phyloP scores from a whole-genome alignment of 2,888 invertebrate species.

The Pollenia griseotomentosa region DNA sequence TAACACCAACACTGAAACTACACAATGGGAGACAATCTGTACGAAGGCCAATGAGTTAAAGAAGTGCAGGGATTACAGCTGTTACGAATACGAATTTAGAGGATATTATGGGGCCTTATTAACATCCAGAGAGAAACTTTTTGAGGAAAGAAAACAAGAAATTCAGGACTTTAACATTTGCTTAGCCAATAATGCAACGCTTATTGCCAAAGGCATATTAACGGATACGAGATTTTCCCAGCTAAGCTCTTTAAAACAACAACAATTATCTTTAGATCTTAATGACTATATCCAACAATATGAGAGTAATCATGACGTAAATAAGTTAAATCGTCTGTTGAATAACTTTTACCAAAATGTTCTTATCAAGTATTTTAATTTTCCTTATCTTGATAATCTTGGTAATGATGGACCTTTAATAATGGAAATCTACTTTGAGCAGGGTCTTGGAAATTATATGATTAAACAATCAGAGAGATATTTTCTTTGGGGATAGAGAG shows the following conservation, averaged over 20 bases:
- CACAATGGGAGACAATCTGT: no score
- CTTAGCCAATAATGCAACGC: not conserved
- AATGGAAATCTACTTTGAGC: no score
- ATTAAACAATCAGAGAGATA: no score
- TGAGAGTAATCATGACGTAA: not conserved
- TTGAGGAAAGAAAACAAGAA: not conserved
- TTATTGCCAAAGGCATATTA: not conserved
- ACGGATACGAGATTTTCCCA: not conserved
- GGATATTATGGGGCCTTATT: no score
- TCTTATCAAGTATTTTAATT: not conserved
- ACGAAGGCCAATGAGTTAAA: no score
- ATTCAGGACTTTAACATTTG: not conserved
- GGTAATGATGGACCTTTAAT: no score
- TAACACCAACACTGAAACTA: no score
- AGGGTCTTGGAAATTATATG: no score
- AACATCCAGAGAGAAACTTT: constrained; percentile 8
- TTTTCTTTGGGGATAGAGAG: no score
- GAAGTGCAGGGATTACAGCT: no score
- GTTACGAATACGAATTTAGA: no score
- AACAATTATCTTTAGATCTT: not conserved
- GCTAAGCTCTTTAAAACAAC: not conserved
- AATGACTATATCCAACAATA: not conserved
- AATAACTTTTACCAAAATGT: not conserved
- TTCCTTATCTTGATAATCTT: no score
- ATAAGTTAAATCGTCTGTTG: not conserved